Evolutionary conservation across 1,140 invertebrate genomes (phyloP), one percentile per base, ranked within the genome.

Genomic region (Cydia strobilella): DNA sequence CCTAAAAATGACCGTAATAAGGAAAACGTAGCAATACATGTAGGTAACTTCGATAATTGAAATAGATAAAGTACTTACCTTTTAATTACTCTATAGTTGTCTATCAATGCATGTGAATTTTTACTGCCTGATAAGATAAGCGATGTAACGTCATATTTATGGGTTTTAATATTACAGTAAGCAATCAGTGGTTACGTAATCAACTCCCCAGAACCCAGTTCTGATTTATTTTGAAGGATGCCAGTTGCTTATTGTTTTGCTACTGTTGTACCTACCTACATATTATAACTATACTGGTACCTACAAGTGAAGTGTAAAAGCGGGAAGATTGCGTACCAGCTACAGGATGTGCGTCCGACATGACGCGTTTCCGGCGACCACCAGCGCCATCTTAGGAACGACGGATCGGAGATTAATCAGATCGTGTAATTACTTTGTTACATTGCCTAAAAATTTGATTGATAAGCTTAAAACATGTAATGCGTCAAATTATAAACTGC

Each of bases 281-380:
- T 59, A 27, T 42, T 25, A 69, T 72, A 13, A 35, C 65, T 74
- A 65, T 80, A 54, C 15, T 18, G 54, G 54, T 59, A 23, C 20
- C 54, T 31, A 45, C 20, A 63, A 75, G 54, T 72, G 74, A 77
- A 84, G 84, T 85, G 82, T 85, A 86, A 87, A 86, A 86, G 84
- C 81, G 80, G 82, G 82, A 83, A 85, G 88, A 90, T 86, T 88
- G 87, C 80, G 79, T 81, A 82, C 79, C 77, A 79, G 82, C 84
- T 85, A 73, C 62, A 69, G 89, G 89, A 92, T 90, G 87, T 89
- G 85, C 88, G 89, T 90, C 84, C 81, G 87, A 88, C 80, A 77
- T 91, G 88, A 91, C 88, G 88, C 82, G 82, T 80, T 83, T 90
- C 90, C 90, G 84, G 82, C 73, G 77, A 72, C 75, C 77, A 78